Evolutionary conservation across 2,888 invertebrate genomes (phyloP).

Genomic region (Linnaemya vulpina): DNA sequence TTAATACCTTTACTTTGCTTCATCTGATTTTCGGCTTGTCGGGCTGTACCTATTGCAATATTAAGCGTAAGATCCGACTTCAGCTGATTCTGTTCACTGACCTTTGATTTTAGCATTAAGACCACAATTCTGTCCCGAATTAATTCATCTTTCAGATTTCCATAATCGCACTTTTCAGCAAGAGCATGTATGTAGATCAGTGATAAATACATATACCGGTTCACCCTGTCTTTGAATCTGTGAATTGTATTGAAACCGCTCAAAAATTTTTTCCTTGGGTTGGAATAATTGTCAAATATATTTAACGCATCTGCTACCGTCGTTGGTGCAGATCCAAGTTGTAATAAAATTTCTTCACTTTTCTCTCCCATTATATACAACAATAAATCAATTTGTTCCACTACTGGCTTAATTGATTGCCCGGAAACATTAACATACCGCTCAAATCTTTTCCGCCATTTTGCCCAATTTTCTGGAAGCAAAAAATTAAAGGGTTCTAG

Average conservation of each 20-base stretch:
- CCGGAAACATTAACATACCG: too few species aligned
- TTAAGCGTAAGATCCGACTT: slow-evolving; percentile 71
- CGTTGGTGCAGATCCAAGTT: neutral
- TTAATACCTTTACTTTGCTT: neutral
- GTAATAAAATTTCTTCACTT: too few species aligned
- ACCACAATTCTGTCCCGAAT: slow-evolving; percentile 27
- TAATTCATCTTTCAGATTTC: too few species aligned
- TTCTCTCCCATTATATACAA: too few species aligned
- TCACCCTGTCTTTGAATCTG: slow-evolving; percentile 14
- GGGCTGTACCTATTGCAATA: slow-evolving; percentile 28
- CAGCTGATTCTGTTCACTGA: slow-evolving; percentile 75
- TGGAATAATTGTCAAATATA: slow-evolving; percentile 19
- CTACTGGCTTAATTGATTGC: too few species aligned
- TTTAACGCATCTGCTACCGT: slow-evolving; percentile 6
- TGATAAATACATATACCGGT: slow-evolving; percentile 15
- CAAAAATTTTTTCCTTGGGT: slow-evolving; percentile 24
- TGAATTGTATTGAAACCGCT: neutral
- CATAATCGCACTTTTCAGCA: too few species aligned
- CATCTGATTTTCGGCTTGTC: slow-evolving; percentile 36
- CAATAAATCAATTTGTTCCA: too few species aligned
- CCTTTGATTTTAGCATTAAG: slow-evolving; percentile 47
- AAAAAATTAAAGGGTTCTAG: too few species aligned
- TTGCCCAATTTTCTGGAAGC: too few species aligned
- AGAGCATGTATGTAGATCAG: too few species aligned
- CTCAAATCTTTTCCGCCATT: too few species aligned